These are phyloP conservation scores for Perognathus longimembris DNA, from an alignment of 2,113 vertebrate genomes.

Conservation along the genomic window DNA sequence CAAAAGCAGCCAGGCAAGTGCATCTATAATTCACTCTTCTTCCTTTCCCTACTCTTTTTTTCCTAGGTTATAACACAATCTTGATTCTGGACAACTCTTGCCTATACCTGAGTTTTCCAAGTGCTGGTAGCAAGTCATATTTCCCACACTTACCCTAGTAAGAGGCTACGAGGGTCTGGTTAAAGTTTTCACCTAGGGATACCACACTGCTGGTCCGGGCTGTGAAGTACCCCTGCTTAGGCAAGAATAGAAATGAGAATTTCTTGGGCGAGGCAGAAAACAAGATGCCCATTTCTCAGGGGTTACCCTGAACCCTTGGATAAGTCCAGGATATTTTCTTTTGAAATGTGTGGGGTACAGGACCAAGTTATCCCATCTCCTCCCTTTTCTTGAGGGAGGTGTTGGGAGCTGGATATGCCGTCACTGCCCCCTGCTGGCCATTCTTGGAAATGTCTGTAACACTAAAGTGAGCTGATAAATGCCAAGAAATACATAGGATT, in stretches of 20 bases:
- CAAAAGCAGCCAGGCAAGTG: neutral
- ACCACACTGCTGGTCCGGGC: neutral
- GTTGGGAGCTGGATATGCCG: neutral
- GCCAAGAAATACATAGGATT: too few species aligned
- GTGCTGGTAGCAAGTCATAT: neutral
- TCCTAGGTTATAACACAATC: neutral
- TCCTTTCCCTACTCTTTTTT: fast-evolving
- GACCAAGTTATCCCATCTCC: neutral
- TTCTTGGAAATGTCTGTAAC: neutral
- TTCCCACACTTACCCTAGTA: neutral
- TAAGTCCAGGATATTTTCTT: neutral
- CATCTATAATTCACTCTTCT: neutral
- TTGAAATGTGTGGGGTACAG: neutral
- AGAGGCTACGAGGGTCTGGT: neutral
- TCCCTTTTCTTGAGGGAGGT: neutral
- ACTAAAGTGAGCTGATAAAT: fast-evolving
- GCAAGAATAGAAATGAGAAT: too few species aligned
- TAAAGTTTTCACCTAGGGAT: neutral
- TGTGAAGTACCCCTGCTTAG: neutral
- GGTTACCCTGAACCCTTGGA: neutral
- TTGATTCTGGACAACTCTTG: neutral
- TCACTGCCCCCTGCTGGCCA: conserved; percentile 54
- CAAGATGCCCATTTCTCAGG: neutral
- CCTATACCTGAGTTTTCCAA: neutral
- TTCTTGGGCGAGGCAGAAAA: too few species aligned